phyloP scores from a whole-genome alignment of 2,888 invertebrate species.

The Metallyticus violacea region DNA sequence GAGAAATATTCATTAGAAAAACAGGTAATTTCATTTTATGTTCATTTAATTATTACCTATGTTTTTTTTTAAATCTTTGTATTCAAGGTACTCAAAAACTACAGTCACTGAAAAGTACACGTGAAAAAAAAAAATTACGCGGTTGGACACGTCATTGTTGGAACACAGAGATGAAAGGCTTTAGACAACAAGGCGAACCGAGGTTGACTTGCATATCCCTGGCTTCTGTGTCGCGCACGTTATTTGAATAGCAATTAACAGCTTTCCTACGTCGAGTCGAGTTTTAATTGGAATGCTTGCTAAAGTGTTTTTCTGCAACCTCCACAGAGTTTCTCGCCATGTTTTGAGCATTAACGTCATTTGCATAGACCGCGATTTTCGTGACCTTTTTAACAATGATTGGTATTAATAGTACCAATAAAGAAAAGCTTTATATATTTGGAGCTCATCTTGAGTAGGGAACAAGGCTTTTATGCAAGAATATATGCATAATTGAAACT shows the following conservation, averaged over 20 bases:
- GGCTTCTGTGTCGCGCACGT: background rate
- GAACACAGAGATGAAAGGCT: background rate
- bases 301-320: background rate
- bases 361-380: background rate
- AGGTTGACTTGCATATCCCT: background rate
- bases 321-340: background rate
- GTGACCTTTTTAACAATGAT: background rate
- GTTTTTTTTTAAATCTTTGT: too few species aligned
- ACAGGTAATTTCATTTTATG: too few species aligned
- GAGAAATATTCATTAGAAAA: too few species aligned
- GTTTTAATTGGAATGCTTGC: background rate
- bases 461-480: background rate
- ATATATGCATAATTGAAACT: too few species aligned
- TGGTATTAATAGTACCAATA: background rate
- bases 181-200: too few species aligned
- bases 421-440: background rate
- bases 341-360: background rate
- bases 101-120: too few species aligned
- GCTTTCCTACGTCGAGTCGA: background rate
- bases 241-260: background rate
- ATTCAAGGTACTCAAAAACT: too few species aligned
- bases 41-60: too few species aligned
- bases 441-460: background rate
- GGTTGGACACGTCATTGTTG: background rate
- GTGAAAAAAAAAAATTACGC: too few species aligned